phyloP scores from a whole-genome alignment of 2,888 invertebrate genomes.

The Poecilobothrus nobilitatus region DNA sequence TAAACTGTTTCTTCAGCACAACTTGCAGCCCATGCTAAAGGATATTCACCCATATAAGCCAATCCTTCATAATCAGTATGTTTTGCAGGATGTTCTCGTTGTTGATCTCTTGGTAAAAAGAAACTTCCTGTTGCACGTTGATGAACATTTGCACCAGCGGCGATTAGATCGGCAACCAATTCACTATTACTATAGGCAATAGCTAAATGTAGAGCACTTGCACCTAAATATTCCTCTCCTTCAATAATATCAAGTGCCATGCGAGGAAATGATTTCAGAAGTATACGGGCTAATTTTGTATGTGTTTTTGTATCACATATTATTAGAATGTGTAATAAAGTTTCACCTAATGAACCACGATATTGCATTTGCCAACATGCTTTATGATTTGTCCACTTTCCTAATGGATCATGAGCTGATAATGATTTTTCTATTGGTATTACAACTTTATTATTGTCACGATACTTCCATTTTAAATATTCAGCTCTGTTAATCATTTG shows the following conservation, averaged over 20 bases:
- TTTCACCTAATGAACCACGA: constrained; percentile 91
- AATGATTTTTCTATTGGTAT: constrained; percentile 79
- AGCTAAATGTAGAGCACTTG: constrained; percentile 88
- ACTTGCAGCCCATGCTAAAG: constrained; percentile 95
- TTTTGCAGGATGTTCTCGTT: constrained; percentile 64
- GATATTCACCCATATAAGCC: constrained; percentile 95
- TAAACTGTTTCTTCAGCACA: constrained; percentile 96
- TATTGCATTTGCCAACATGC: constrained; percentile 98
- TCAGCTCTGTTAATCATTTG: constrained; percentile 79
- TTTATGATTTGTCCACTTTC: constrained; percentile 82
- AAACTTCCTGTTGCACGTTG: constrained; percentile 93
- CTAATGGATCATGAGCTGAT: constrained; percentile 76
- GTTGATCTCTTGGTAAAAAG: constrained; percentile 92
- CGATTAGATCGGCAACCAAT: constrained; percentile 83
- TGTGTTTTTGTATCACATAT: constrained; percentile 83
- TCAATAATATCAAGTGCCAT: constrained; percentile 90
- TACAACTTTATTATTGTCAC: constrained; percentile 74
- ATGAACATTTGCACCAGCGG: constrained; percentile 84
- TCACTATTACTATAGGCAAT: constrained; percentile 96
- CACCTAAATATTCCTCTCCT: constrained; percentile 93
- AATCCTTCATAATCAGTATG: constrained; percentile 92
- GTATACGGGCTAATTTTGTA: constrained; percentile 66
- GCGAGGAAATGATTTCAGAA: constrained; percentile 85
- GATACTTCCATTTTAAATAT: constrained; percentile 81
- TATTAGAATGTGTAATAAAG: constrained; percentile 85